Base-by-base conservation (phyloP, 1,140 invertebrate genomes). In the Metopolophium dirhodum region DNA sequence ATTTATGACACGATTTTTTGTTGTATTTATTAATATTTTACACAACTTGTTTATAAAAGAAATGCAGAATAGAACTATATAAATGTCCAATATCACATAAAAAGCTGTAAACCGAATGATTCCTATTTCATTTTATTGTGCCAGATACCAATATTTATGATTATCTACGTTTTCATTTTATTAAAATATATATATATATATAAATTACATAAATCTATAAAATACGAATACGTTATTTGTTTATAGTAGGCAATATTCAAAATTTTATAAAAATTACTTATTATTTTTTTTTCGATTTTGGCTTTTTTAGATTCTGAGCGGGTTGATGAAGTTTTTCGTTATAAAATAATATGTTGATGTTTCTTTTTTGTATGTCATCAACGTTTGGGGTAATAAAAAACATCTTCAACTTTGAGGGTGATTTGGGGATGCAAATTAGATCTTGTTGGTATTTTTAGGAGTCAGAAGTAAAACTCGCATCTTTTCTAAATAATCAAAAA, bases 111-210 rank as follows among this genome's bases (percentile, higher is more conserved):
- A 88, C 47, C 18, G 23, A 88, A 88, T 35, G n/a, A 88, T 88
- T 51, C 22, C 18, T 49, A 7, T 51, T 49, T 49, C 47, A 22
- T 88, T 88, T 88, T 88, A 88, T 49, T 88, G n/a, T 88, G 23
- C 23, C 86, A 30, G 47, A 35, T 51, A 49, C 45, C 23, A 88
- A 51, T 88, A 88, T 88, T 88, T 88, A 88, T 14, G 26, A 88
- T 88, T 88, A 49, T 88, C 47, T 49, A 22, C 47, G n/a, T 49
- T 49, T 88, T 88, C 30, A 88, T 88, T 51, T 77, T 88, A 49
- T 51, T 49, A 85, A 11, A 18, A 85, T 45, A n/a, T 30, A 85
- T 41, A 83, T 0, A 41, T 41, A 68, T n/a, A 68, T n/a, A 68
- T 68, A 68, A n/a, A 68, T 9, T 45, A 11, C 9, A 45, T 45